These are phyloP conservation scores for Notothenia coriiceps DNA, from an alignment of 2,113 vertebrate genomes.

Conservation along the genomic window DNA sequence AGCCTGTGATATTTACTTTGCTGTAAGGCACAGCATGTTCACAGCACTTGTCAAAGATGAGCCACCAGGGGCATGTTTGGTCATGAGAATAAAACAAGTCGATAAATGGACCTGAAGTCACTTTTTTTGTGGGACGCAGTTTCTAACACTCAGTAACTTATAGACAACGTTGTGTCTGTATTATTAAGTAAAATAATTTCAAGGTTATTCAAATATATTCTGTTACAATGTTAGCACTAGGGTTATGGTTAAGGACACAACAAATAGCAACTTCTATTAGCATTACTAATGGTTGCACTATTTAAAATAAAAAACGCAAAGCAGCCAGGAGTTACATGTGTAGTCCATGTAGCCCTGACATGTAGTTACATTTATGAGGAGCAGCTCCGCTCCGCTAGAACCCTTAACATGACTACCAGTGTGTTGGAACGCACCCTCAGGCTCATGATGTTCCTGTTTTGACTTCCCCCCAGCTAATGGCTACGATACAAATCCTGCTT, in stretches of 20 bases:
- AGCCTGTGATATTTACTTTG: slow-evolving; percentile 77
- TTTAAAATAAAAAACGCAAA: background rate
- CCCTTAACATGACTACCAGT: too few species aligned
- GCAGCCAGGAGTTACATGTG: background rate
- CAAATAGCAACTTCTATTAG: background rate
- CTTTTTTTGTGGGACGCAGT: slow-evolving; percentile 13
- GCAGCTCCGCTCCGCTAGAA: too few species aligned
- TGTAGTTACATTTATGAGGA: too few species aligned
- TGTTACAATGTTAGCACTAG: background rate
- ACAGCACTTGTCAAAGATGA: slow-evolving; percentile 64
- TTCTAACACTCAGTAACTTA: slow-evolving; percentile 7
- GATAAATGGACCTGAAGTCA: slow-evolving; percentile 65
- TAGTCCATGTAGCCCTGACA: background rate
- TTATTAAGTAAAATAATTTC: background rate
- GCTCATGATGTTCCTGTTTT: slow-evolving; percentile 1
- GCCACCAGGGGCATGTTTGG: slow-evolving; percentile 46
- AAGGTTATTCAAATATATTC: background rate
- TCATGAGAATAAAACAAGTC: slow-evolving; percentile 62
- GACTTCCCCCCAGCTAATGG: background rate
- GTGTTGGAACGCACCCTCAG: too few species aligned
- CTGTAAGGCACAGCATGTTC: slow-evolving; percentile 69
- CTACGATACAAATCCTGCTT: background rate
- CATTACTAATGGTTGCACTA: background rate
- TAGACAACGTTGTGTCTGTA: slow-evolving; percentile 2
- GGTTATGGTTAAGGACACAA: background rate